Conservation (phyloP, 2,888 invertebrate genomes). For the Torymus tubicola region DNA sequence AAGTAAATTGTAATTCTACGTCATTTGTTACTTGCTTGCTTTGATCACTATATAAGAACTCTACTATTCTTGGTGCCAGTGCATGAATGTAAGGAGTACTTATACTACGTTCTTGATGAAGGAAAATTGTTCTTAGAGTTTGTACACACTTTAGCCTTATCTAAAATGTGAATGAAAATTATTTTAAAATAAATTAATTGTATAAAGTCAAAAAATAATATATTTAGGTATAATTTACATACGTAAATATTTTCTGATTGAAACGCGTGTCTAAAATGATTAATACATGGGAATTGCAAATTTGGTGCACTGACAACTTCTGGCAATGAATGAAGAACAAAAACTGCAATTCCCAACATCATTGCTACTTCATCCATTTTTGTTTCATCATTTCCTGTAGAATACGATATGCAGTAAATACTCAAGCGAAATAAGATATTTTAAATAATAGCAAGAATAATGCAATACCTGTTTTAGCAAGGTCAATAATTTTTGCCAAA, state of each 20-base stretch:
- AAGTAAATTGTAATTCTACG: slow-evolving; percentile 83
- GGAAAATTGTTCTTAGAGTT: slow-evolving; percentile 86
- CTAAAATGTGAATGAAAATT: slow-evolving; percentile 71
- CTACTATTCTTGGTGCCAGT: slow-evolving; percentile 87
- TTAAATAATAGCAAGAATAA: neutral
- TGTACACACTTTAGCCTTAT: slow-evolving; percentile 88
- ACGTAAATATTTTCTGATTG: slow-evolving; percentile 82
- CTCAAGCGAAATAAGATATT: too few species aligned
- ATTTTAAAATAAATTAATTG: neutral
- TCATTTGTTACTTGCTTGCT: slow-evolving; percentile 81
- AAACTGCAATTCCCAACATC: slow-evolving; percentile 91
- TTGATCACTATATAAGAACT: slow-evolving; percentile 83
- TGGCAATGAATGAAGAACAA: slow-evolving; percentile 89
- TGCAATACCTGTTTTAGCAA: slow-evolving; percentile 87
- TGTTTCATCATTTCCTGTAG: slow-evolving; percentile 82
- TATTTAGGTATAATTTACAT: slow-evolving; percentile 62
- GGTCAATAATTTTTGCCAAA: slow-evolving; percentile 91
- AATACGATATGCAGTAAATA: neutral
- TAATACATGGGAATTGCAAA: slow-evolving; percentile 93
- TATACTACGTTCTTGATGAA: slow-evolving; percentile 83
- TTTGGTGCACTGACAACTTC: slow-evolving; percentile 87
- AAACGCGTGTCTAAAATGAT: slow-evolving; percentile 92
- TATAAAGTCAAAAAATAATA: slow-evolving; percentile 43
- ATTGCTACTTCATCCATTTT: slow-evolving; percentile 91
- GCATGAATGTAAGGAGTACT: slow-evolving; percentile 89